phyloP scores from a whole-genome alignment of 2,797 vertebrate genomes.

The Antennarius maculatus region DNA sequence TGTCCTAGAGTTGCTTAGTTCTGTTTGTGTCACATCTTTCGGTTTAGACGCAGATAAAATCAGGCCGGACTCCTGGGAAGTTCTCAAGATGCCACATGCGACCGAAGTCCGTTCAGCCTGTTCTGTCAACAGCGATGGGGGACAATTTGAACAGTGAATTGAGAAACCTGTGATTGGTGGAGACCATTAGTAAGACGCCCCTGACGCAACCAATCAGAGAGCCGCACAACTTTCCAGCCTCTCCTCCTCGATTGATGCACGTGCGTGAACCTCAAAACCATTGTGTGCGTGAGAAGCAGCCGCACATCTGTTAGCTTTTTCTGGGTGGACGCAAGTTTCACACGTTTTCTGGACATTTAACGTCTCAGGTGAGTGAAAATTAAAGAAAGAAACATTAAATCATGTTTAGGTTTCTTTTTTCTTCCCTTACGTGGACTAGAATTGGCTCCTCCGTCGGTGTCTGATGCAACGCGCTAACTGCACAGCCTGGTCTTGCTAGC shows the following conservation, averaged over 20 bases:
- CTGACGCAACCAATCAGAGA: constrained; percentile 63
- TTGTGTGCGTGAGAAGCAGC: neutral
- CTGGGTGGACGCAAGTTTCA: too few relatives aligned
- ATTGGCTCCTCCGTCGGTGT: neutral
- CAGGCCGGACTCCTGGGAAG: constrained; percentile 16
- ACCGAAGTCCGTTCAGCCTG: constrained; percentile 1
- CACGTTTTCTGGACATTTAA: neutral
- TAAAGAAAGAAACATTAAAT: rapidly evolving
- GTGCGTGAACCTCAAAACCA: constrained; percentile 30
- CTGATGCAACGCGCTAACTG: neutral
- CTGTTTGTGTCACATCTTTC: too few relatives aligned
- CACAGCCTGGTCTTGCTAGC: neutral
- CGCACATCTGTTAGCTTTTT: neutral
- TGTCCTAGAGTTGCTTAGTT: too few relatives aligned
- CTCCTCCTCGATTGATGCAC: constrained; percentile 11
- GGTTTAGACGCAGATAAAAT: too few relatives aligned
- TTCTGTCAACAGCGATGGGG: constrained; percentile 36
- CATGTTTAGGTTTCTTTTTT: too few relatives aligned
- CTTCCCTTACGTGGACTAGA: neutral
- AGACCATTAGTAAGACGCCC: constrained; percentile 59
- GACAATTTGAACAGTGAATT: neutral
- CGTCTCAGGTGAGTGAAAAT: constrained; percentile 58
- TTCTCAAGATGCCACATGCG: constrained; percentile 28
- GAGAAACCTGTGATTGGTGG: constrained; percentile 52
- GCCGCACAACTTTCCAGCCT: neutral